These are phyloP conservation scores for Luehdorfia chinensis DNA, from an alignment of 1,140 invertebrate species.

Conservation along the genomic window DNA sequence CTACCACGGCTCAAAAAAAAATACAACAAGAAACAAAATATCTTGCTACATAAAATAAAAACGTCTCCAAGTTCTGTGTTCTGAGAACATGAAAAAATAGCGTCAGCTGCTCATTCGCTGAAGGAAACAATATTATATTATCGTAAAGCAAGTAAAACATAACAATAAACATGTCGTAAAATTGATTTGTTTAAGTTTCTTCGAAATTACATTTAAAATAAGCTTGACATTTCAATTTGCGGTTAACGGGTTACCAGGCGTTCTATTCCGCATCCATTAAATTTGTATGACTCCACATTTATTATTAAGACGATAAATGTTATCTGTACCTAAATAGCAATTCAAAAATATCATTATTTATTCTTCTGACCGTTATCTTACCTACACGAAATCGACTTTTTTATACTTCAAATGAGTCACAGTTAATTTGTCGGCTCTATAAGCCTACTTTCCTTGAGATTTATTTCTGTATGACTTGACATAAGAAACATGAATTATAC, in stretches of 20 bases:
- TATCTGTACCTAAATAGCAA: not conserved
- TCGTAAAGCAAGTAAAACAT: conserved; percentile 11
- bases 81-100: conserved; percentile 28
- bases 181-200: conserved; percentile 16
- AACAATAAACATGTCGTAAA: conserved; percentile 18
- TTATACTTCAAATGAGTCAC: too few relatives aligned
- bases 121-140: conserved; percentile 20
- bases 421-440: too few relatives aligned
- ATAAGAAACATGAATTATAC: conserved; percentile 26
- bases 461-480: conserved; percentile 26
- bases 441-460: conserved; percentile 6
- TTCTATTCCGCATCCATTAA: conserved; percentile 14
- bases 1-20: too few relatives aligned
- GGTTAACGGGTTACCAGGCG: conserved; percentile 14
- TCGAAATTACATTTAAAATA: conserved; percentile 19
- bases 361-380: too few relatives aligned
- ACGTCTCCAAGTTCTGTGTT: conserved; percentile 27
- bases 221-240: conserved; percentile 22
- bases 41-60: conserved; percentile 28
- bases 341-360: too few relatives aligned
- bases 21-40: conserved; percentile 38
- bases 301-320: not conserved
- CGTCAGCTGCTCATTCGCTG: conserved; percentile 21
- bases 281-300: conserved; percentile 8
- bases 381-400: too few relatives aligned